Conservation (phyloP, 92 coral and sea anemone species). For the Meandrina meandrites region DNA sequence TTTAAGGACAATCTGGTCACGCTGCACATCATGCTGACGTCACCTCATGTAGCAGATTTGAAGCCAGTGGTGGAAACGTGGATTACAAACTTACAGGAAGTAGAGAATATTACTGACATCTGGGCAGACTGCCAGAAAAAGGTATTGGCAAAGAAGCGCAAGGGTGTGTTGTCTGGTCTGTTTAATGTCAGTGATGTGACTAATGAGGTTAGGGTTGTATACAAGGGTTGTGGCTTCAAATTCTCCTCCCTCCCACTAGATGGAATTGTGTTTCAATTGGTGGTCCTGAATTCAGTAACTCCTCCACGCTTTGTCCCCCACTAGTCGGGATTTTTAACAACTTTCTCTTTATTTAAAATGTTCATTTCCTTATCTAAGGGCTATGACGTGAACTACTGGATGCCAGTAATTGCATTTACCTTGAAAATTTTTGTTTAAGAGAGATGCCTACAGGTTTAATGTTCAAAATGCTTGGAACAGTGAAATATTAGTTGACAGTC, state of each 20-base stretch:
- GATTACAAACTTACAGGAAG: constrained; percentile 78
- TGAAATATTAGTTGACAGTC: too few species aligned
- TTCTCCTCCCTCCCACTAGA: too few species aligned
- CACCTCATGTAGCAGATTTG: constrained; percentile 92
- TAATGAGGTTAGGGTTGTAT: too few species aligned
- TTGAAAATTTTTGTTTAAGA: too few species aligned
- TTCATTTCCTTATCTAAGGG: background rate
- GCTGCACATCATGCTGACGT: constrained; percentile 76
- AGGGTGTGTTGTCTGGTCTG: too few species aligned
- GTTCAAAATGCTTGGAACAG: too few species aligned
- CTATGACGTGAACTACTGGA: background rate
- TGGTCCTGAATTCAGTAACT: background rate
- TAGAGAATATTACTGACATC: constrained; percentile 77
- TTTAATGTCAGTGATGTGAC: background rate
- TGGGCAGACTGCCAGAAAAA: constrained; percentile 95
- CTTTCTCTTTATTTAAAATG: background rate
- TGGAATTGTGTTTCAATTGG: background rate
- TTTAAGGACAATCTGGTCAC: constrained; percentile 92
- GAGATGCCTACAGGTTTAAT: too few species aligned
- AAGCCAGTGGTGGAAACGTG: constrained; percentile 86
- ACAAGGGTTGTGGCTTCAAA: too few species aligned
- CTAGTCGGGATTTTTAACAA: too few species aligned
- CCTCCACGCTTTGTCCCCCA: too few species aligned
- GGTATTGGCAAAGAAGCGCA: constrained; percentile 37
- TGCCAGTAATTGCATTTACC: too few species aligned